Evolutionary conservation across 2,888 invertebrate genomes (phyloP).

Genomic region (Andrena haemorrhoa): DNA sequence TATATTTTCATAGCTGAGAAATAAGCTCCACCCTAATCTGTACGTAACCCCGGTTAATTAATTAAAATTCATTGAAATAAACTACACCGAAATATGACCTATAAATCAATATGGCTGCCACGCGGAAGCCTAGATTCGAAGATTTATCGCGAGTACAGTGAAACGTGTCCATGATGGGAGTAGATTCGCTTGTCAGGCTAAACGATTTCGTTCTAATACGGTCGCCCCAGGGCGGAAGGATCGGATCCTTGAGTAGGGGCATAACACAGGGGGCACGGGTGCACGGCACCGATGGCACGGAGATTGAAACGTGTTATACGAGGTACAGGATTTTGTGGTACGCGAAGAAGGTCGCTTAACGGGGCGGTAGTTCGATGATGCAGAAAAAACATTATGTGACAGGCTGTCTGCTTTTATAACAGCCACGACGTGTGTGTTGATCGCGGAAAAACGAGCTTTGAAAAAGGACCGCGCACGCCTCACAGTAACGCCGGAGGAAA

Average conservation of each 20-base stretch:
- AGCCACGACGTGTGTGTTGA: constrained; percentile 44
- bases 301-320: constrained; percentile 56
- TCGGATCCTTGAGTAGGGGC: constrained; percentile 2
- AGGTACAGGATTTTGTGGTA: constrained; percentile 39
- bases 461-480: constrained; percentile 36
- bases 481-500: constrained; percentile 16
- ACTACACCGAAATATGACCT: too few relatives aligned
- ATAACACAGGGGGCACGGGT: constrained; percentile 22
- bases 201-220: constrained; percentile 34
- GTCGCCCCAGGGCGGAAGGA: constrained; percentile 33
- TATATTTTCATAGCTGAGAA: too few relatives aligned
- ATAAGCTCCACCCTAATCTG: too few relatives aligned
- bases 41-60: too few relatives aligned
- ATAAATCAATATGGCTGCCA: too few relatives aligned
- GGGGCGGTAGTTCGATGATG: constrained; percentile 45
- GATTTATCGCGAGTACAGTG: constrained; percentile 4
- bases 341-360: constrained; percentile 46
- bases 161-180: constrained; percentile 24
- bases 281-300: constrained; percentile 42
- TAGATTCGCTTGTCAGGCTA: constrained; percentile 26
- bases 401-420: constrained; percentile 46
- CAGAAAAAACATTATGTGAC: constrained; percentile 62
- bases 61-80: too few relatives aligned
- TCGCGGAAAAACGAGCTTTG: constrained; percentile 58
- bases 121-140: background rate